A percentile compares a stretch with the other conserved stretches of the same genome.
Evolutionary conservation across 2,888 invertebrate species (phyloP).

Genomic region (Emmelina monodactyla): DNA sequence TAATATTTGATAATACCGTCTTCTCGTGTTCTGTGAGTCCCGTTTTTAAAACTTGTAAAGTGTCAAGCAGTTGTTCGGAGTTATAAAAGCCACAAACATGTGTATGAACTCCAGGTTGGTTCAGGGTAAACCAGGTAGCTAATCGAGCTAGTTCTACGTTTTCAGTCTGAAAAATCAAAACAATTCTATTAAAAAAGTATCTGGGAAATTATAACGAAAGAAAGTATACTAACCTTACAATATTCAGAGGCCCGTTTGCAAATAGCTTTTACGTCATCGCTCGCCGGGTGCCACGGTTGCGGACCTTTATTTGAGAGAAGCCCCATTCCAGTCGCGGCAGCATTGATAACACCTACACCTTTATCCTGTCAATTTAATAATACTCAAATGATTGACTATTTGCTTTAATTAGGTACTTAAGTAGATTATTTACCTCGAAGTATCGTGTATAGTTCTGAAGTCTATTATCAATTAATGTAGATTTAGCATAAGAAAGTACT

Average conservation of each 20-base stretch:
- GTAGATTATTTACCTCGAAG: conserved; percentile 70
- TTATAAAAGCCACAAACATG: conserved; percentile 82
- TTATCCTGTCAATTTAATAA: conserved; percentile 52
- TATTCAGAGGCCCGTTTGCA: conserved; percentile 70
- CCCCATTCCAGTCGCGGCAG: conserved; percentile 84
- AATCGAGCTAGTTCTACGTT: conserved; percentile 75
- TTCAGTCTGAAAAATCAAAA: conserved; percentile 38
- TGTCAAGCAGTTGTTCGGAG: conserved; percentile 65
- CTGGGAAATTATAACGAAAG: neutral
- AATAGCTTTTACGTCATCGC: conserved; percentile 65
- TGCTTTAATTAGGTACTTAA: neutral
- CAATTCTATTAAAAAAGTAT: neutral
- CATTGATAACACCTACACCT: conserved; percentile 83
- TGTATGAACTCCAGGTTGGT: conserved; percentile 70
- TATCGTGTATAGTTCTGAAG: conserved; percentile 76
- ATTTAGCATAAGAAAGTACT: conserved; percentile 80
- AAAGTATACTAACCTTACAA: conserved; percentile 64
- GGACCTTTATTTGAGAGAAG: conserved; percentile 79
- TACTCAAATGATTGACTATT: conserved; percentile 4
- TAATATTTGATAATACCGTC: conserved; percentile 67
- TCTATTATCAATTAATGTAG: conserved; percentile 81
- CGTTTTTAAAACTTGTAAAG: conserved; percentile 68
- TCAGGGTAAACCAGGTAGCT: conserved; percentile 72
- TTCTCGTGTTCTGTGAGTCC: conserved; percentile 74
- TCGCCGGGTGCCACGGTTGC: conserved; percentile 83